phyloP scores from a whole-genome alignment of 2,888 invertebrate species.

The Leptopilina myrica region DNA sequence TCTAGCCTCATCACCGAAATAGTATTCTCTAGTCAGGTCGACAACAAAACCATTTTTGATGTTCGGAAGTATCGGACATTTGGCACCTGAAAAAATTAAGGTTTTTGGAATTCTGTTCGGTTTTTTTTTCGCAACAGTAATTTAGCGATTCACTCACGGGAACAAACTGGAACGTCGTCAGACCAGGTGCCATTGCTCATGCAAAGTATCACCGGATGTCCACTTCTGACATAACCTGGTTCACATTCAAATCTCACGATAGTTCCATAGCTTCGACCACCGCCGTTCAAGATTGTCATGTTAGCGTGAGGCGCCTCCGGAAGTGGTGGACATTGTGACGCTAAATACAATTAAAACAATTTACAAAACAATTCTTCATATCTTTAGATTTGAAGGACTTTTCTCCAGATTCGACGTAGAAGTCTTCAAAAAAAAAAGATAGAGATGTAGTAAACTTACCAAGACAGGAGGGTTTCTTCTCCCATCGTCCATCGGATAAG shows the following conservation, averaged over 20 bases:
- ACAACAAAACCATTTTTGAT: slow-evolving; percentile 93
- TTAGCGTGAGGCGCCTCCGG: slow-evolving; percentile 93
- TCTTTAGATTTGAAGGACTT: not conserved
- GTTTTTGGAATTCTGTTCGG: too few species aligned
- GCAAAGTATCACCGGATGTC: slow-evolving; percentile 93
- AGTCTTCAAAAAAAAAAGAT: too few species aligned
- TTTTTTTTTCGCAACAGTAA: too few species aligned
- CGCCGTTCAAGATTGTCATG: slow-evolving; percentile 91
- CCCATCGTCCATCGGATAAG: slow-evolving; percentile 93
- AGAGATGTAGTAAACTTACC: slow-evolving; percentile 77
- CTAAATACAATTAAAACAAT: slow-evolving; percentile 74
- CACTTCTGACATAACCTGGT: slow-evolving; percentile 91
- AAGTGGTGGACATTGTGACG: slow-evolving; percentile 93
- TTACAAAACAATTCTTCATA: too few species aligned
- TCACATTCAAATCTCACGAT: slow-evolving; percentile 95
- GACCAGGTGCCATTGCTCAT: slow-evolving; percentile 98
- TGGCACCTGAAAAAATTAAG: slow-evolving; percentile 77
- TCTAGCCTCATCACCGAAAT: slow-evolving; percentile 92
- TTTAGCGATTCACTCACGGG: slow-evolving; percentile 84
- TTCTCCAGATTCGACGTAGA: too few species aligned
- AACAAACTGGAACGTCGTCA: slow-evolving; percentile 91
- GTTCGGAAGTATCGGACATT: slow-evolving; percentile 86
- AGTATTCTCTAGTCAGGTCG: slow-evolving; percentile 86
- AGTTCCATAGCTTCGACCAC: slow-evolving; percentile 94
- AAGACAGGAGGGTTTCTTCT: slow-evolving; percentile 92